Evolutionary conservation across 2,113 vertebrate genomes (phyloP), one percentile per base, ranked within the genome.

Genomic region (Plestiodon gilberti): DNA sequence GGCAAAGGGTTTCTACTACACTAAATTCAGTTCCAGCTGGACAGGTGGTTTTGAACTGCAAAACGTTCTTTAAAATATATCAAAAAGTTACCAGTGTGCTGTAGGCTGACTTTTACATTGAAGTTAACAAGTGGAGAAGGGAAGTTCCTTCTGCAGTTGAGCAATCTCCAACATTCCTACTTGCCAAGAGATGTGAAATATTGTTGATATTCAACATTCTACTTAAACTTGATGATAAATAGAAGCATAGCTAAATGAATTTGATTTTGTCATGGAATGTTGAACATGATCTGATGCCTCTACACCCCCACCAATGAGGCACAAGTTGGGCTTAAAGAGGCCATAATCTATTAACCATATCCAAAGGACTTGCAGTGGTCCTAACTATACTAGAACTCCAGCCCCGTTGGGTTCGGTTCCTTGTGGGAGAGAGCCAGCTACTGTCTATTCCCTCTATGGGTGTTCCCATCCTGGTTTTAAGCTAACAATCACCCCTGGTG

Each of bases 41-140:
- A 91, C 91, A 86, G 83, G 86, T 88, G 86, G 92, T 85, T 84
- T 84, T 93, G 88, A 91, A n/a, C 92, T 92, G 87, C 92, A 94
- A 83, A 89, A 91, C 79, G 89, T 93, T 95, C 94, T 94, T 85
- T 94, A 95, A 95, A 95, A 92, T 93, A 94, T 78, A 92, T 95
- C 91, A n/a, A n/a, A n/a, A n/a, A 93, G 82, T 92, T 92, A 87
- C 89, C 84, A 3, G 85, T 76, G 71, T 81, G 84, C 83, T 92
- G 78, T 69, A 88, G 83, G 80, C 84, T 78, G 90, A 81, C 73
- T 92, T 89, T 70, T 83, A 62, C 55, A 87, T 43, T 86, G 77
- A 92, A 89, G 90, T 94, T 93, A 81, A n/a, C n/a, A n/a, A n/a
- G n/a, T n/a, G 80, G 90, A 85, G n/a, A 77, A 69, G 69, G 87